Base-by-base conservation (phyloP, 2,888 invertebrate species). In the Aspidiotus destructor region DNA sequence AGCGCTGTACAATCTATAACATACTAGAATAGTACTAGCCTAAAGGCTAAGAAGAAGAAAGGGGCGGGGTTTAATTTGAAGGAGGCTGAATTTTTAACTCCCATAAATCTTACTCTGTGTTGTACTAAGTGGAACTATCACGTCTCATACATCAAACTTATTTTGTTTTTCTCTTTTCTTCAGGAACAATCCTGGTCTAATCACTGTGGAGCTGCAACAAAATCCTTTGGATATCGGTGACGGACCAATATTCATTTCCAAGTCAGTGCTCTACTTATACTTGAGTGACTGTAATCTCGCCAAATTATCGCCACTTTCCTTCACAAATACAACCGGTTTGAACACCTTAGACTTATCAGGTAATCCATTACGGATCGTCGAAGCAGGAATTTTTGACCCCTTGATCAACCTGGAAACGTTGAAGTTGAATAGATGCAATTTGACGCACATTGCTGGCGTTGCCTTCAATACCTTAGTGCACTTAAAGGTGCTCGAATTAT, bases 281-380 rank as follows among this genome's bases (percentile, higher is more conserved):
- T 80, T 87, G 73, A 86, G 84, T 76, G 81, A 81, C 69, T 86
- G 86, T 76, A 82, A 82, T 62, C 78, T 87, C 42, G 79, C 80
- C 16, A 75, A 75, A 57, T 79, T 87, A 73, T 84, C 84, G 74
- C 76, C 80, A 7, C 80, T 82, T 69, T 87, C 87, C 75, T 87
- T 87, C 76, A 80, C 82, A 72, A 85, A 86, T 73, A 80, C 85
- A 57, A 84, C 85, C 1, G 81, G 85, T 11, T 77, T 87, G 17
- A 84, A 83, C 70, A 84, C 82, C n/a, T 77, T 87, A n/a, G 86
- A 87, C 75, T 77, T 87, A 10, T 86, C 86, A 7, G 80, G 83
- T 70, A 87, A 87, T 76, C 86, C 86, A 5, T 78, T 87, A 1
- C 77, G 78, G 70, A 77, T 76, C 9, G 78, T 87, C 60, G 81